Base-by-base conservation (phyloP, 2,888 invertebrate species). In the Rotaria sp. region DNA sequence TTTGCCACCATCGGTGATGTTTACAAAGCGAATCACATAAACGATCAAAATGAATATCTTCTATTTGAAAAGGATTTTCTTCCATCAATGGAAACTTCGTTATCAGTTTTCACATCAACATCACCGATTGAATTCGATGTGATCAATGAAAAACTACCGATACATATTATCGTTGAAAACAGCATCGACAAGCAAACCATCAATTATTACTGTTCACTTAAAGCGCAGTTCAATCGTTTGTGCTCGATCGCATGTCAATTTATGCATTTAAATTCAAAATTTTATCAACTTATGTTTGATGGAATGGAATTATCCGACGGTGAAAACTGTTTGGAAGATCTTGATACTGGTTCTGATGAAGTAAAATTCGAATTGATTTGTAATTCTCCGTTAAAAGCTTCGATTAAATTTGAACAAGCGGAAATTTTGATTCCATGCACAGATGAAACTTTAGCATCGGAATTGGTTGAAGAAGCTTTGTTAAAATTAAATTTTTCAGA, bases 11-110 rank as follows among this genome's bases (percentile, higher is more conserved):
- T 67, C 13, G 67, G 35, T 35, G 67, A 67, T 18, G 35, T 67
- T 67, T 67, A 67, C 18, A 67, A 67, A 67, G 67, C 67, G 7
- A 67, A 30, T 35, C 13, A 67, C 4, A 67, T 35, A 18, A 18
- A 30, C 26, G 35, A 18, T 67, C 35, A 67, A 67, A 35, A 35
- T 21, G 35, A 35, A 67, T 67, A 35, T 67, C 67, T 67, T 67
- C 18, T 67, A 7, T 35, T 67, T 35, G 67, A 7, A 67, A 67
- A 30, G 15, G 67, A 67, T 67, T 67, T 67, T 67, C 67, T 67
- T 67, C 67, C 67, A 67, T 67, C 67, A 13, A 67, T 67, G 67
- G 67, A 67, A 35, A 67, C 67, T 67, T 67, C 35, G 7, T 67
- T 67, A 35, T 67, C 67, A 67, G 35, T 67, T 13, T 67, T 67